phyloP scores from a whole-genome alignment of 2,888 invertebrate species.

The Timandra comae region DNA sequence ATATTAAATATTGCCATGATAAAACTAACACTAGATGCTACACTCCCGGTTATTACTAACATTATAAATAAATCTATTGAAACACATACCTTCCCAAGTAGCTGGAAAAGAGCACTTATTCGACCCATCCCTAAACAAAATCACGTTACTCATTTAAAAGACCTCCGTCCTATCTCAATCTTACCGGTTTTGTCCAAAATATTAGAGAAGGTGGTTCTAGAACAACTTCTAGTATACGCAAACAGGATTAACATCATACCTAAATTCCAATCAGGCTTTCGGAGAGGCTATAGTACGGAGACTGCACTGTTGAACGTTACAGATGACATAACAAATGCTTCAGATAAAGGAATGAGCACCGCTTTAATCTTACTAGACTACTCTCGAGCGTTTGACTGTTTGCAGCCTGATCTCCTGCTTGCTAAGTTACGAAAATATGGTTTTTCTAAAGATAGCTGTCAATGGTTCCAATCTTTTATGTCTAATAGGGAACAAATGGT shows the following conservation, averaged over 20 bases:
- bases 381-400: no score
- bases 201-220: constrained; percentile 1
- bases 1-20: constrained; percentile 1
- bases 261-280: constrained; percentile 14
- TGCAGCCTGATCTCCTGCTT: no score
- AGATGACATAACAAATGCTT: no score
- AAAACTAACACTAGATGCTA: background rate
- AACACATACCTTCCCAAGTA: background rate
- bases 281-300: constrained; percentile 7
- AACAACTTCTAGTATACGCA: constrained; percentile 2
- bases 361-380: no score
- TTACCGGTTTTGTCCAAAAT: constrained; percentile 10
- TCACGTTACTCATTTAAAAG: constrained; percentile 1
- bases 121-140: constrained; percentile 4
- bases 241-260: constrained; percentile 11
- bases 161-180: constrained; percentile 14
- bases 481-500: no score
- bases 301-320: no score
- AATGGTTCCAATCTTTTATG: no score
- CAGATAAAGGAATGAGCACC: no score
- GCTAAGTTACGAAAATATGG: no score
- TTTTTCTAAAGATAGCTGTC: no score
- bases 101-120: constrained; percentile 3
- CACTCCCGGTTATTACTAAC: background rate
- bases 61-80: constrained; percentile 3